phyloP scores from a whole-genome alignment of 2,888 invertebrate species.

The Zonitis immaculata region DNA sequence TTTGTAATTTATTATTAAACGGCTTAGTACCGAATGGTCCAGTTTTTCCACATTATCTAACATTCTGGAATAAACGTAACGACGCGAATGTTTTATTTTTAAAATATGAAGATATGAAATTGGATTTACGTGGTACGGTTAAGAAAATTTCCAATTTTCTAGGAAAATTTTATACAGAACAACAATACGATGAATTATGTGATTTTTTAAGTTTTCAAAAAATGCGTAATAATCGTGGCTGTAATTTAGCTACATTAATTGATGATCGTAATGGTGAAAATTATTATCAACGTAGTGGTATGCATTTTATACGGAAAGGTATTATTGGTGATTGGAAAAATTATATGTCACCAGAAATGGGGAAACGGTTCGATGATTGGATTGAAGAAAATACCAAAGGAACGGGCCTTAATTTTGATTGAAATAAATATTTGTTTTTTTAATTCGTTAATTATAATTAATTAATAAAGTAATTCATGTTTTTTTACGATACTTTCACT shows the following conservation, averaged over 20 bases:
- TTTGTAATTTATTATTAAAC: conserved; percentile 67
- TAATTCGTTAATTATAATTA: too few relatives aligned
- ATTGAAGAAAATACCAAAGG: conserved; percentile 59
- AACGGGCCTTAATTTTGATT: conserved; percentile 49
- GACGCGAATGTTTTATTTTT: conserved; percentile 72
- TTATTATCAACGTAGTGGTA: conserved; percentile 26
- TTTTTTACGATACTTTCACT: background rate
- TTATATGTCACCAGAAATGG: conserved; percentile 68
- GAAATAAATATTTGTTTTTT: too few relatives aligned
- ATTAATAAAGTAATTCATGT: too few relatives aligned
- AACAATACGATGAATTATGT: conserved; percentile 53
- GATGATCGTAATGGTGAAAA: conserved; percentile 37
- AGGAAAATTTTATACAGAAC: conserved; percentile 60
- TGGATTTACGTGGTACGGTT: conserved; percentile 57
- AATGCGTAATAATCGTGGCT: conserved; percentile 58
- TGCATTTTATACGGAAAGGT: conserved; percentile 51
- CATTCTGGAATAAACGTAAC: conserved; percentile 66
- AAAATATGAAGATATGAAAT: conserved; percentile 79
- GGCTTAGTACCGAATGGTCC: conserved; percentile 62
- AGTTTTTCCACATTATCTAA: conserved; percentile 59
- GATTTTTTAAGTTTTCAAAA: conserved; percentile 40
- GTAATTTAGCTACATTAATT: conserved; percentile 51
- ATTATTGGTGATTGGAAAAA: conserved; percentile 48
- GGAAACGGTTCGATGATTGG: conserved; percentile 70
- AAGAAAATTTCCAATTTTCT: conserved; percentile 67